Base-by-base conservation (phyloP, 1,140 invertebrate genomes). In the Drosophila gunungcola region DNA sequence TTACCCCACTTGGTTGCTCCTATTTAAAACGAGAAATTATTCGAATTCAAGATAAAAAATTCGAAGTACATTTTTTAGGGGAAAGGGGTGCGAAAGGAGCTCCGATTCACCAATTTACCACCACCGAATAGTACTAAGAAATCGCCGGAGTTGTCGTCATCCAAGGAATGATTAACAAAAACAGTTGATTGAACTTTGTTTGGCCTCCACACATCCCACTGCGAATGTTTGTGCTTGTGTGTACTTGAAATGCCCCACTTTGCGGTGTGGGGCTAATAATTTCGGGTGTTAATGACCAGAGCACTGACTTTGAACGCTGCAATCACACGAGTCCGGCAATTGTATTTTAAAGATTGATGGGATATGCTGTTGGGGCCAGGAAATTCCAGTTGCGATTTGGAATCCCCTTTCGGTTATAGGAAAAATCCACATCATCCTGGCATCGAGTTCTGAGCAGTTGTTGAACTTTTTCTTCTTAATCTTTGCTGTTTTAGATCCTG, bases 131-230 rank as follows among this genome's bases (percentile, higher is more conserved):
- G 32, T 34, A 27, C 32, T 42, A 34, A 16, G 29, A 58, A 21
- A 29, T 25, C 29, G 36, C 13, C 41, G 16, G 48, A 52, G 48
- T 68, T 56, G 49, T 76, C 61, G 73, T 54, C 60, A 55, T 42
- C 58, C 45, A 67, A 41, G 61, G 53, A 54, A 34, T 60, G 73
- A 78, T 78, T 70, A 77, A 70, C 64, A 78, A 78, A 78, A 78
- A 56, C 73, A 77, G 74, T 78, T 78, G 64, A 78, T 78, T 78
- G 74, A 78, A 70, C 73, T 78, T 78, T 70, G 64, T 78, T 78
- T 70, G 73, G 73, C 74, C 73, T 78, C 64, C 57, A 62, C 70
- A 39, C 69, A 75, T 64, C 60, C 46, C 60, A 74, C 51, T n/a
- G 39, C 48, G 45, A 45, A 3, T 54, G 53, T 54, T 45, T 63